A percentile compares a stretch with the other conserved stretches of the same genome.
These are phyloP conservation scores for Drosophila pachea DNA, from an alignment of 1,140 invertebrate species.

Conservation along the genomic window DNA sequence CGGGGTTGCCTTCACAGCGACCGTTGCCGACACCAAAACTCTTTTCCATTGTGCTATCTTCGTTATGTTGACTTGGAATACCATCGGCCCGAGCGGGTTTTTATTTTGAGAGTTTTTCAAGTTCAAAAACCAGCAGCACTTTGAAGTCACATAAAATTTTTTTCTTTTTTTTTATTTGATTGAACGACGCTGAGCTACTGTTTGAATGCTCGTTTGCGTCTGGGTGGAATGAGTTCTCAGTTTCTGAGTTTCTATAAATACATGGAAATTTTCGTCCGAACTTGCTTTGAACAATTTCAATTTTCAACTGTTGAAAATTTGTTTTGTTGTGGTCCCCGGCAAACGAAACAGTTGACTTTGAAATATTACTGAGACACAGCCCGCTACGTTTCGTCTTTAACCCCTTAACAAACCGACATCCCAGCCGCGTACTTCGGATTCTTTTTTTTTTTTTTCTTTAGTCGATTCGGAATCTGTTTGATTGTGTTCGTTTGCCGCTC, in stretches of 20 bases:
- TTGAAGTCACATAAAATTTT: neutral
- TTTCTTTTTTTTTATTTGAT: neutral
- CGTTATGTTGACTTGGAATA: neutral
- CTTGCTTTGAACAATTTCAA: slow-evolving; percentile 2
- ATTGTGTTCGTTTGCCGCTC: slow-evolving; percentile 6
- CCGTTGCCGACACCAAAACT: slow-evolving; percentile 11
- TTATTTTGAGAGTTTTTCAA: neutral
- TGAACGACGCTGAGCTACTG: neutral
- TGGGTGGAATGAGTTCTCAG: neutral
- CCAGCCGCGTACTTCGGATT: slow-evolving; percentile 23
- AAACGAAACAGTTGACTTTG: slow-evolving; percentile 26
- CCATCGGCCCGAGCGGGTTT: slow-evolving; percentile 23
- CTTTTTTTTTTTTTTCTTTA: neutral
- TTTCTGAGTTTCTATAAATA: slow-evolving; percentile 23
- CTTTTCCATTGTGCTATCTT: slow-evolving; percentile 31
- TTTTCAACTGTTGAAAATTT: slow-evolving; percentile 6
- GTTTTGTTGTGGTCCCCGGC: neutral
- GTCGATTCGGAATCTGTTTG: slow-evolving; percentile 22
- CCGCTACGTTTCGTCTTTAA: slow-evolving; percentile 20
- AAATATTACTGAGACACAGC: slow-evolving; percentile 21
- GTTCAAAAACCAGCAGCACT: neutral
- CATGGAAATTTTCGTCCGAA: slow-evolving; percentile 32
- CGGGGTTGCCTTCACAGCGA: slow-evolving; percentile 6
- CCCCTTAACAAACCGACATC: slow-evolving; percentile 13
- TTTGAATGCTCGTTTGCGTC: slow-evolving; percentile 2